Base-by-base conservation (phyloP, 2,113 vertebrate genomes). In the Pterocles gutturalis region DNA sequence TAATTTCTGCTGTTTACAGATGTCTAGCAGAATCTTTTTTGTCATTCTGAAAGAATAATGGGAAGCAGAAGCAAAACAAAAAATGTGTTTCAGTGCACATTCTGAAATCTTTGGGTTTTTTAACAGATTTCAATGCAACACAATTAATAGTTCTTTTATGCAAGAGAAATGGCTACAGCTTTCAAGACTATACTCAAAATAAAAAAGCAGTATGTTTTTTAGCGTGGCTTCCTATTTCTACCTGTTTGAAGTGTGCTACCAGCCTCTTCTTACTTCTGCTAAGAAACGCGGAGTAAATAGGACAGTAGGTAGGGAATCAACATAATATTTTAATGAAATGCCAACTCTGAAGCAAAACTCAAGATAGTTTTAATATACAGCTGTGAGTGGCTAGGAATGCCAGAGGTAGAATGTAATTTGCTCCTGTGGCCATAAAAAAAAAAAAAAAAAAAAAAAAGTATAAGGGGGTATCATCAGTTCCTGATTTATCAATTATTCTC, bases 1-100 rank as follows among this genome's bases (percentile, higher is more conserved):
- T 41, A 99, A 98, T 91, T 99, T 99, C 69, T 99, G 97, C 62
- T 99, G 88, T 93, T 99, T 99, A 97, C 99, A 99, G 79, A 99
- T 98, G 57, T 99, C 98, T 87, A 78, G 98, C 69, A 99, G 98
- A 82, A 99, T 97, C 57, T 93, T 95, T 97, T 99, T 99, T n/a
- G 99, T 99, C 96, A 99, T 99, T 96, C 99, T 99, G 95, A 97
- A 94, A 61, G 29, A 94, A 61, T 9, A 72, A 86, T 1, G 58
- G 55, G 73, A 96, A 83, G 33, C 45, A 76, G 36, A 87, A 90
- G 79, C 2, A 83, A 94, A 95, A 64, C 54, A 79, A 81, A 84
- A 57, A 41, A 46, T 10, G 4, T 38, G 12, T 84, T 69, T 87
- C 36, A 95, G 83, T 51, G 46, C 17, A 84, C 19, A 77, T 87